Conservation (phyloP, 64 coral and sea anemone species). For the Pocillopora verrucosa region DNA sequence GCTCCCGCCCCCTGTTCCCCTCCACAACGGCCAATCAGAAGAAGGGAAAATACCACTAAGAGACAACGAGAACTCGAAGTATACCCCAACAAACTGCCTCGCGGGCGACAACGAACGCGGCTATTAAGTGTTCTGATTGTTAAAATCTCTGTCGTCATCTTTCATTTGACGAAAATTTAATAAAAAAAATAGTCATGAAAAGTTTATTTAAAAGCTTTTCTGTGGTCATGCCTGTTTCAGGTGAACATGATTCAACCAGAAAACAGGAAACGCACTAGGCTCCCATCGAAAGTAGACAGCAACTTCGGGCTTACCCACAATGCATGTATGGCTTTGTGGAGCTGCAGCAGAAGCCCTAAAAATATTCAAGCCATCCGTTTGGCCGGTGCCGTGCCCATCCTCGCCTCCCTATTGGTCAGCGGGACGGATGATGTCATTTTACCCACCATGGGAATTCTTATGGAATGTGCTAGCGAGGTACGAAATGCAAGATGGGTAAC, state of each 20-base stretch:
- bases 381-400: constrained; percentile 65
- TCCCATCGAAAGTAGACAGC: constrained; percentile 3
- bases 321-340: constrained; percentile 88
- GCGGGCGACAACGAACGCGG: no score
- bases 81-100: no score
- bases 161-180: no score
- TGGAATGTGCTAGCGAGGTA: constrained; percentile 88
- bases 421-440: constrained; percentile 66
- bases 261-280: constrained; percentile 8
- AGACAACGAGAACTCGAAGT: no score
- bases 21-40: no score
- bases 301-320: constrained; percentile 40
- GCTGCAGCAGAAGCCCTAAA: constrained; percentile 69
- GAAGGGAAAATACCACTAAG: no score
- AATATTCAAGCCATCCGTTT: constrained; percentile 70
- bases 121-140: no score
- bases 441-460: constrained; percentile 70
- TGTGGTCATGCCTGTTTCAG: constrained; percentile 18
- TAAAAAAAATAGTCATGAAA: no score
- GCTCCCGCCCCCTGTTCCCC: neutral
- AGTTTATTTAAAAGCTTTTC: no score
- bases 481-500: neutral
- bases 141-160: no score
- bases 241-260: constrained; percentile 61
- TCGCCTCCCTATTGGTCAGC: constrained; percentile 62